A percentile compares a stretch with the other conserved stretches of the same genome.
Evolutionary conservation across 2,888 invertebrate genomes (phyloP).

Genomic region (Sycophila texana): DNA sequence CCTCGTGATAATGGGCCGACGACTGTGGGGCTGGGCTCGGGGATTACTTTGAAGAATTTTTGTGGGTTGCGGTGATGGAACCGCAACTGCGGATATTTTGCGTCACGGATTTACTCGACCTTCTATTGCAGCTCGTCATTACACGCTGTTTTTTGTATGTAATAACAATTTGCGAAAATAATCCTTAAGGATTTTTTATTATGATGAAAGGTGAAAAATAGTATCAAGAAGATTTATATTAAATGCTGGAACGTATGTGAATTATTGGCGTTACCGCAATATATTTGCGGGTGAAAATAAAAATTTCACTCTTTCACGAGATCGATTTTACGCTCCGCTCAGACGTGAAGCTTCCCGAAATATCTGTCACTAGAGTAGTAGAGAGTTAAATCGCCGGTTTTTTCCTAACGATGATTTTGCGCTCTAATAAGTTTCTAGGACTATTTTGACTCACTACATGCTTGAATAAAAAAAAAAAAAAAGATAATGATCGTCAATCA

Average conservation of each 20-base stretch:
- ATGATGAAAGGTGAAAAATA: neutral
- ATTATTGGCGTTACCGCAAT: too few species aligned
- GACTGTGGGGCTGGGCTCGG: too few species aligned
- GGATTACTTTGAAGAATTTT: too few species aligned
- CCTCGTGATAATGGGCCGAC: too few species aligned
- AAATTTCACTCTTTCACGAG: conserved; percentile 17
- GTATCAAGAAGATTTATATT: too few species aligned
- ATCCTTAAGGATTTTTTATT: neutral
- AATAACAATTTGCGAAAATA: neutral
- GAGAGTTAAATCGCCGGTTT: conserved; percentile 26
- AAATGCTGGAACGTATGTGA: too few species aligned
- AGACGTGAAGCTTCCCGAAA: conserved; percentile 3
- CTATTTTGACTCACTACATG: conserved; percentile 15
- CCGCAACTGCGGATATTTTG: too few species aligned
- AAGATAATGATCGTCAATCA: conserved; percentile 9
- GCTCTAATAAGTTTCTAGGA: conserved; percentile 45
- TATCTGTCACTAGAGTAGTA: conserved; percentile 26
- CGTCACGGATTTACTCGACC: too few species aligned
- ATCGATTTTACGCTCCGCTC: conserved; percentile 35
- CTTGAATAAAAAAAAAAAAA: conserved; percentile 9
- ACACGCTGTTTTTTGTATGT: neutral
- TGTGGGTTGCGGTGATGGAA: too few species aligned
- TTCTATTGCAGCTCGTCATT: neutral
- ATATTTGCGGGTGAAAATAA: neutral
- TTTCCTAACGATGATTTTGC: conserved; percentile 26